These are phyloP conservation scores for Thermophis baileyi DNA, from an alignment of 2,113 vertebrate species.

Conservation along the genomic window DNA sequence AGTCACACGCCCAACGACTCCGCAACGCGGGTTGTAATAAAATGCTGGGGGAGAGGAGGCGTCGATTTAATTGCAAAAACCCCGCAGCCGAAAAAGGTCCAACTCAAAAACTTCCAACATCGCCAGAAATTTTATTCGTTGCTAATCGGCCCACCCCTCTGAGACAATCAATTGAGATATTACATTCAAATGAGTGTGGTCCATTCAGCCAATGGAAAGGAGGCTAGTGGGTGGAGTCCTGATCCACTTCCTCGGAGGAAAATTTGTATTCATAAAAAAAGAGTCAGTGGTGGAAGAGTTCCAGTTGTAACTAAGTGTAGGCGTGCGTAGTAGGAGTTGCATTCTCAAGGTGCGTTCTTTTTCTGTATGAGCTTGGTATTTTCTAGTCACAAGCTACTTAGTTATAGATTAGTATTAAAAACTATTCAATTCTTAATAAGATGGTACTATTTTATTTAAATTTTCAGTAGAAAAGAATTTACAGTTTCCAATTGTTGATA, in stretches of 20 bases:
- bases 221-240: slow-evolving; percentile 26
- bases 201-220: slow-evolving; percentile 26
- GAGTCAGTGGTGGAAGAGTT: background rate
- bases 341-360: background rate
- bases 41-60: background rate
- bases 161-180: slow-evolving; percentile 22
- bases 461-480: background rate
- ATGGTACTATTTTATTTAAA: background rate
- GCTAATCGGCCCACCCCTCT: slow-evolving; percentile 20
- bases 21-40: background rate
- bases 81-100: background rate
- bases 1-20: background rate
- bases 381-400: background rate
- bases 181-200: slow-evolving; percentile 47
- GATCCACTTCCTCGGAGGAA: slow-evolving; percentile 16
- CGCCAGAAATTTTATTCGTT: background rate
- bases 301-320: background rate
- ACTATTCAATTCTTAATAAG: background rate
- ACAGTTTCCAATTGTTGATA: background rate
- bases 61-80: background rate
- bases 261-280: slow-evolving; percentile 52
- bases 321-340: background rate
- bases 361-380: background rate
- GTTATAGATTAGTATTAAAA: background rate
- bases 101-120: background rate